phyloP scores from a whole-genome alignment of 2,888 invertebrate species.

The Ormyrus pomaceus region DNA sequence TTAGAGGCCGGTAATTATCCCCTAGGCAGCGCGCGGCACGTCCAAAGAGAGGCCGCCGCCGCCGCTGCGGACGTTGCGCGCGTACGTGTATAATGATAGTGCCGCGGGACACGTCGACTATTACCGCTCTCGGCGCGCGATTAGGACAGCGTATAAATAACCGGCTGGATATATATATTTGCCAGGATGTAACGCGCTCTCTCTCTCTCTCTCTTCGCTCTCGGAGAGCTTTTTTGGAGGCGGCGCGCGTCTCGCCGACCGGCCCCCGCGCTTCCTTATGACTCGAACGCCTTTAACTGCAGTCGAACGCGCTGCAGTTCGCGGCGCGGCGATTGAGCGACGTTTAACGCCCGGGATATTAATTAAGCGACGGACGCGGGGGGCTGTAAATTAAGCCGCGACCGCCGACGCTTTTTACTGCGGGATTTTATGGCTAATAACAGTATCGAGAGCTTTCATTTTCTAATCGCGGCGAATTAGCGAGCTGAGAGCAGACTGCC shows the following conservation, averaged over 20 bases:
- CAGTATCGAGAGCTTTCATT: too few species aligned
- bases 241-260: too few species aligned
- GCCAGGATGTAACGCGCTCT: conserved; percentile 29
- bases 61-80: conserved; percentile 7
- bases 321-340: conserved; percentile 1
- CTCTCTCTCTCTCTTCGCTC: not conserved
- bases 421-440: too few species aligned
- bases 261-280: not conserved
- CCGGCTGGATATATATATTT: conserved; percentile 7
- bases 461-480: too few species aligned
- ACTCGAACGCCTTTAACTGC: too few species aligned
- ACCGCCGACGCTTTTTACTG: too few species aligned
- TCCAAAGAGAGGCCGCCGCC: conserved; percentile 26
- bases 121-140: conserved; percentile 29
- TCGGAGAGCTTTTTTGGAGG: not conserved
- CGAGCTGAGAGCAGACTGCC: too few species aligned
- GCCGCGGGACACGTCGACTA: conserved; percentile 5
- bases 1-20: too few species aligned
- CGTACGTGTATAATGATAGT: conserved; percentile 6
- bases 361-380: not conserved
- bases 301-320: conserved; percentile 1
- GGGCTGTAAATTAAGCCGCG: too few species aligned
- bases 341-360: conserved; percentile 1
- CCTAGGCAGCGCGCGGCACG: conserved; percentile 8
- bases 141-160: conserved; percentile 48